Conservation (phyloP, 2,113 vertebrate species). For the Caretta caretta region DNA sequence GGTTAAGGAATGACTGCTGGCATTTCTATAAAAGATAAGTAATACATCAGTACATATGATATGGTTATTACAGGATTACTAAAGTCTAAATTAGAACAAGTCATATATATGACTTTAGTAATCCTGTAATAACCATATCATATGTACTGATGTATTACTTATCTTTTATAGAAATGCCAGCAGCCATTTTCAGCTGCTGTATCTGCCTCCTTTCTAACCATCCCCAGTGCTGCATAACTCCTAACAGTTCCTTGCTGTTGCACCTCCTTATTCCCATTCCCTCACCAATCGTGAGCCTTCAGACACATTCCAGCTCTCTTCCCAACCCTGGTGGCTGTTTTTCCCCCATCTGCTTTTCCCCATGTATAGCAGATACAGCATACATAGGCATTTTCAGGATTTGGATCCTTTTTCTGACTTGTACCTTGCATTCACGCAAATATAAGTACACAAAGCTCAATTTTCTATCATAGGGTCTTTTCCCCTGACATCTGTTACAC, state of each 20-base stretch:
- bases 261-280: not conserved
- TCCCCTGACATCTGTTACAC: not conserved
- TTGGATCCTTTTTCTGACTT: not conserved
- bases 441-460: not conserved
- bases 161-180: not conserved
- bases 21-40: not conserved
- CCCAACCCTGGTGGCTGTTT: not conserved
- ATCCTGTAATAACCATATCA: not conserved
- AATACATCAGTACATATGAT: not conserved
- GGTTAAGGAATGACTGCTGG: not conserved
- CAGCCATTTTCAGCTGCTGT: not conserved
- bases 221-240: not conserved
- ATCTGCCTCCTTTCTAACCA: not conserved
- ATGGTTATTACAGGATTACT: not conserved
- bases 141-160: not conserved
- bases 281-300: not conserved
- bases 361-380: not conserved
- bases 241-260: not conserved
- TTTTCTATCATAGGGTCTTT: not conserved
- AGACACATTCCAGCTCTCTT: not conserved
- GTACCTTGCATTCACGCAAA: not conserved
- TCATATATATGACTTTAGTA: not conserved
- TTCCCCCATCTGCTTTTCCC: not conserved
- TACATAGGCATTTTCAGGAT: not conserved
- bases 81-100: not conserved